Percentiles rank a stretch among this genome's conserved stretches.
Evolutionary conservation across 2,888 invertebrate genomes (phyloP).

Genomic region (Caenorhabditis angaria): DNA sequence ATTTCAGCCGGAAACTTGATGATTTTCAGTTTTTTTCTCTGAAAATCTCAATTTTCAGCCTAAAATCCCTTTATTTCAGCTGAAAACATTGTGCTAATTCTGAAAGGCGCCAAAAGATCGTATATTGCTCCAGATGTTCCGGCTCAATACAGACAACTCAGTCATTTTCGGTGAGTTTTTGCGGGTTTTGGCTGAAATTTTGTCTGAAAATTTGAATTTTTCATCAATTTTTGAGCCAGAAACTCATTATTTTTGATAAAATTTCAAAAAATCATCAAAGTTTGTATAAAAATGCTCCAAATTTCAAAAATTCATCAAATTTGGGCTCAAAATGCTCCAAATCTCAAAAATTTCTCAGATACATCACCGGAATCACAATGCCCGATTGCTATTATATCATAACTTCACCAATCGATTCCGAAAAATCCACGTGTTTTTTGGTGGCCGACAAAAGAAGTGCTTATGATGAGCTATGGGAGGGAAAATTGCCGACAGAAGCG

Average conservation of each 20-base stretch:
- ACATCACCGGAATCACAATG: slow-evolving; percentile 55
- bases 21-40: no score
- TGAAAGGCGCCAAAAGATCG: slow-evolving; percentile 44
- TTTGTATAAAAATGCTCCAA: not conserved
- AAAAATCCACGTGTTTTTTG: slow-evolving; percentile 33
- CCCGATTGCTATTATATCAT: slow-evolving; percentile 56
- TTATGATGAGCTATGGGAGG: slow-evolving; percentile 63
- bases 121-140: slow-evolving; percentile 66
- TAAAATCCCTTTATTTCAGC: slow-evolving; percentile 11
- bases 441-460: slow-evolving; percentile 54
- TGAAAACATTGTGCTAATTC: slow-evolving; percentile 35
- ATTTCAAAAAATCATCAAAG: no score
- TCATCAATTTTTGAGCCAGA: no score
- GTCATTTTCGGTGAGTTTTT: slow-evolving; percentile 54
- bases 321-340: not conserved
- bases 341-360: slow-evolving; percentile 35
- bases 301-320: not conserved
- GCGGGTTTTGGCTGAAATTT: not conserved
- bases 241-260: no score
- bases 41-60: no score
- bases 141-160: slow-evolving; percentile 61
- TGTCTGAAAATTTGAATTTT: no score
- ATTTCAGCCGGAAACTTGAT: no score
- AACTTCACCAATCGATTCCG: slow-evolving; percentile 13
- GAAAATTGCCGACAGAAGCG: slow-evolving; percentile 27